Evolutionary conservation across 1,140 invertebrate genomes (phyloP).

Genomic region (Drosophila pallidifrons): DNA sequence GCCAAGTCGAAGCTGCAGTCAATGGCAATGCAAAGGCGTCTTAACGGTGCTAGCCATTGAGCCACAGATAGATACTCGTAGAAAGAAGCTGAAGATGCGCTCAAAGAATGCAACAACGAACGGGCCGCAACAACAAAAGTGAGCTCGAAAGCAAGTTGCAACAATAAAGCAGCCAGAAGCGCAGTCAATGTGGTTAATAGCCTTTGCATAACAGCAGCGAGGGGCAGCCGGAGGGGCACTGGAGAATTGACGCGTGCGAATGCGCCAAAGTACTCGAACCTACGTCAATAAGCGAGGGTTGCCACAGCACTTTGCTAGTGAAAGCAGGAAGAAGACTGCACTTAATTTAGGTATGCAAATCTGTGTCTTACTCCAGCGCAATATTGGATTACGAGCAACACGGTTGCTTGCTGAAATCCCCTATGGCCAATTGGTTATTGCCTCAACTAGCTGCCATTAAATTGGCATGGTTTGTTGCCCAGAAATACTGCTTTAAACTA

Average conservation of each 20-base stretch:
- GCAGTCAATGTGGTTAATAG: constrained; percentile 67
- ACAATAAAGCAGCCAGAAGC: constrained; percentile 13
- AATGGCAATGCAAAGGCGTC: constrained; percentile 34
- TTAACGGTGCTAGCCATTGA: constrained; percentile 61
- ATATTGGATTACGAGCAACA: constrained; percentile 32
- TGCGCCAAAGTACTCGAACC: constrained; percentile 21
- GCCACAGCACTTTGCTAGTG: constrained; percentile 45
- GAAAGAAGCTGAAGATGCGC: constrained; percentile 31
- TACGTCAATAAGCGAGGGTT: constrained; percentile 62
- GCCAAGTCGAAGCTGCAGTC: constrained; percentile 4
- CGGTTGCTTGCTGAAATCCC: constrained; percentile 5
- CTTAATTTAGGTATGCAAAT: constrained; percentile 56
- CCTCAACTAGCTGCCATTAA: constrained; percentile 3
- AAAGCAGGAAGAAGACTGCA: constrained; percentile 66
- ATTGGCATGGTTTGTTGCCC: constrained; percentile 30
- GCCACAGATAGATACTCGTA: neutral
- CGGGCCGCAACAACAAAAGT: constrained; percentile 18
- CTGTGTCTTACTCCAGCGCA: constrained; percentile 9
- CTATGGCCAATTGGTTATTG: constrained; percentile 20
- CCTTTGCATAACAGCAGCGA: constrained; percentile 67
- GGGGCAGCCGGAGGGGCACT: constrained; percentile 25
- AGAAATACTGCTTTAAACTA: constrained; percentile 1
- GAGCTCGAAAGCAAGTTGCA: constrained; percentile 17
- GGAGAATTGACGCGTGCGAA: constrained; percentile 79
- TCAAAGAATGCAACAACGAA: constrained; percentile 46